phyloP scores from a whole-genome alignment of 2,888 invertebrate species.

The Myopa testacea region DNA sequence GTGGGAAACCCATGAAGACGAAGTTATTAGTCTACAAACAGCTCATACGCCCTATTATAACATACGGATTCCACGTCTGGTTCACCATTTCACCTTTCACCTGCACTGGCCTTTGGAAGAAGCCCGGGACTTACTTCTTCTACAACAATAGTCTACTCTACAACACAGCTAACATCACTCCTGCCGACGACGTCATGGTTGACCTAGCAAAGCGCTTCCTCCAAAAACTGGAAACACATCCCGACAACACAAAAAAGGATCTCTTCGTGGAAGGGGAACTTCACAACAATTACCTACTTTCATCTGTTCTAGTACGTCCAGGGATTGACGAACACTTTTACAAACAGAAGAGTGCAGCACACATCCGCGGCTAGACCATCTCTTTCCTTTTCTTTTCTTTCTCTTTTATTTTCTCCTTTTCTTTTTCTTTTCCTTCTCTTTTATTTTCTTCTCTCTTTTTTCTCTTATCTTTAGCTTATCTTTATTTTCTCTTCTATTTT shows the following conservation, averaged over 20 bases:
- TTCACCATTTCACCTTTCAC: background rate
- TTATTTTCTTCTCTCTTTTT: no score
- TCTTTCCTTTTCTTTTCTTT: no score
- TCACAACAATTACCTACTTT: background rate
- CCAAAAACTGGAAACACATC: background rate
- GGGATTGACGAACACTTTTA: background rate
- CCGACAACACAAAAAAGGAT: background rate
- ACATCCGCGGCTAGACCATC: no score
- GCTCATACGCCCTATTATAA: background rate
- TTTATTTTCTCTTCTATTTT: no score
- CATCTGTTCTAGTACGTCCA: background rate
- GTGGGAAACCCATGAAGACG: background rate
- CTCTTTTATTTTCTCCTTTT: no score
- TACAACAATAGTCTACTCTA: background rate
- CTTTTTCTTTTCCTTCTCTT: no score
- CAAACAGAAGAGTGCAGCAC: background rate
- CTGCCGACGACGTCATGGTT: background rate
- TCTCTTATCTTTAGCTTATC: no score
- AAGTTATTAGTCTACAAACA: background rate
- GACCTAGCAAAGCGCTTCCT: background rate
- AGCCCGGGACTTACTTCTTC: background rate
- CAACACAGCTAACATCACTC: background rate
- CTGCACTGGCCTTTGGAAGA: background rate
- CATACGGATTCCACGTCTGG: background rate
- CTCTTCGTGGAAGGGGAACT: background rate